Base-by-base conservation (phyloP, 1,140 invertebrate species). In the Drosophila ambigua region DNA sequence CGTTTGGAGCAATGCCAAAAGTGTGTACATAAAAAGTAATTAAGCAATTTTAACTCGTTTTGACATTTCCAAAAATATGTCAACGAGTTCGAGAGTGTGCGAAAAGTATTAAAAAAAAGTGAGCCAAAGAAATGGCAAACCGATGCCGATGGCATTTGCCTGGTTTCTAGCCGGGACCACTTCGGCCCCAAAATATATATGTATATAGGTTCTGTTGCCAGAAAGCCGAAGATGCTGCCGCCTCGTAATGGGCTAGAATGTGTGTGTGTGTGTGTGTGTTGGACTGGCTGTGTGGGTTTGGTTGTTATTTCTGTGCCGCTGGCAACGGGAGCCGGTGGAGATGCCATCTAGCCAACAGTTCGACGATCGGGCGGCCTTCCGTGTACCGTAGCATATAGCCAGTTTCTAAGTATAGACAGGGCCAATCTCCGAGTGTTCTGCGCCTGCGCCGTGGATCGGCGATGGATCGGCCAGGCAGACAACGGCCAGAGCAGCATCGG, bases 51-150 rank as follows among this genome's bases (percentile, higher is more conserved):
- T 44, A 87, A 77, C 53, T 64, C 64, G 64, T 88, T 87, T 87
- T 88, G 84, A 87, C 83, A 87, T 83, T 89, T 87, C 83, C 79
- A 83, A 87, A 87, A 87, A 87, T 87, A 87, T 87, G 83, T 83
- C 84, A 87, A 79, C 75, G 74, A 77, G 60, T 48, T 39, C 43
- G 60, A 50, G 68, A 71, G 82, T 63, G 82, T 81, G 74, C 59
- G 55, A 75, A 78, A 80, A 61, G 61, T 69, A 58, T 54, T 24
- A 65, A 46, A 75, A 72, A 51, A 60, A 6, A 41, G 16, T 2
- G 6, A 11, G 41, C 31, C 23, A 53, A 66, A 59, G 69, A 78
- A 66, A 80, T 85, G 77, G 68, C 81, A 82, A 85, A 64, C 71
- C 66, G 74, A 85, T 85, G 82, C 82, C 69, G 28, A 44, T 79